phyloP scores from a whole-genome alignment of 2,888 invertebrate genomes.

The Tiphia femorata region DNA sequence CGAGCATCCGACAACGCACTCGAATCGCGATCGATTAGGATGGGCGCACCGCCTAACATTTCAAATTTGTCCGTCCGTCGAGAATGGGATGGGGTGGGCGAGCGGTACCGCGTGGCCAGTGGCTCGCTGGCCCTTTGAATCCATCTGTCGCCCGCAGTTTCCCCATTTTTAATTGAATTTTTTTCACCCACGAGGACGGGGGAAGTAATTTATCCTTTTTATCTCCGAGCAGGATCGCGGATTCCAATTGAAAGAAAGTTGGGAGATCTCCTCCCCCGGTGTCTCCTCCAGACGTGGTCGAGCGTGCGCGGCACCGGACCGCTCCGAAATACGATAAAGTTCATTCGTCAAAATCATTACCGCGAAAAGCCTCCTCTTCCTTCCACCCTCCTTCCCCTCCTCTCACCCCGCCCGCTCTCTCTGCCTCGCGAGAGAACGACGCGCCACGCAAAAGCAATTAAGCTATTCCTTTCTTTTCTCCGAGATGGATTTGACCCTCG shows the following conservation, averaged over 20 bases:
- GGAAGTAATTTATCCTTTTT: constrained; percentile 56
- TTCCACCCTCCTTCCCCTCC: neutral
- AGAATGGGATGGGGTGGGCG: too few relatives aligned
- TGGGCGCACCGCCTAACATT: too few relatives aligned
- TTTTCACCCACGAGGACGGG: constrained; percentile 34
- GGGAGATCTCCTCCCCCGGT: too few relatives aligned
- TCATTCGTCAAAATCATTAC: constrained; percentile 27
- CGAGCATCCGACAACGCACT: too few relatives aligned
- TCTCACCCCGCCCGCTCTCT: neutral
- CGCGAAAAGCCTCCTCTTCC: neutral
- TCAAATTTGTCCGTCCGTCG: too few relatives aligned
- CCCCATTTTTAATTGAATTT: constrained; percentile 54
- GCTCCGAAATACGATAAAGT: constrained; percentile 41
- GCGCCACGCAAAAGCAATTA: too few relatives aligned
- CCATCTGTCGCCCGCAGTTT: constrained; percentile 51
- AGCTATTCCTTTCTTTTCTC: too few relatives aligned
- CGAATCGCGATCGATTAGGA: too few relatives aligned
- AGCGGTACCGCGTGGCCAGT: too few relatives aligned
- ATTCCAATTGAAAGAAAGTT: constrained; percentile 55
- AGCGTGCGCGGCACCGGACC: constrained; percentile 24
- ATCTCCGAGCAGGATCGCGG: constrained; percentile 50
- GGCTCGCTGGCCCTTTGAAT: constrained; percentile 47
- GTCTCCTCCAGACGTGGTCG: constrained; percentile 48
- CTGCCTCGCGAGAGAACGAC: too few relatives aligned
- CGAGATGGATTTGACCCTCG: too few relatives aligned